Evolutionary conservation across 2,888 invertebrate species (phyloP).

Genomic region (Leucoma salicis): DNA sequence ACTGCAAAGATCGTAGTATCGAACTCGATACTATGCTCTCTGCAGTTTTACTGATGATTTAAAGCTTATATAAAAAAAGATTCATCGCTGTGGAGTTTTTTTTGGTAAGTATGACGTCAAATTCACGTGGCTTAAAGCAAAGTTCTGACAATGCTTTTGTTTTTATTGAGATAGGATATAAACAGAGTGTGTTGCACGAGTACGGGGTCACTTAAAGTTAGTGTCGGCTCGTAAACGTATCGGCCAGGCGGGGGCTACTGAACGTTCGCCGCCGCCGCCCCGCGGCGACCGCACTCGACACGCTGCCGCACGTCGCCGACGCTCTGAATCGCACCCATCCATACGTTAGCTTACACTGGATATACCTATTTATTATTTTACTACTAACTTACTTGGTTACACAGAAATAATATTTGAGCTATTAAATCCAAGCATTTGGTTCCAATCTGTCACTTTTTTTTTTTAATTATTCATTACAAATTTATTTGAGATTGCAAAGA

Average conservation of each 20-base stretch:
- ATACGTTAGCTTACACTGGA: slow-evolving; percentile 54
- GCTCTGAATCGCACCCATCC: slow-evolving; percentile 79
- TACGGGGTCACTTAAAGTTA: slow-evolving; percentile 75
- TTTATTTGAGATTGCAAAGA: too few relatives aligned
- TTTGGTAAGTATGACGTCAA: too few relatives aligned
- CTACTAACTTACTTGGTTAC: too few relatives aligned
- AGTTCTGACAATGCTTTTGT: slow-evolving; percentile 57
- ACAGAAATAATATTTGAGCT: too few relatives aligned
- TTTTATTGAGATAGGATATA: slow-evolving; percentile 72
- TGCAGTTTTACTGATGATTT: too few relatives aligned
- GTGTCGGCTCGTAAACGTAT: slow-evolving; percentile 80
- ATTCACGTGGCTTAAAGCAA: slow-evolving; percentile 37
- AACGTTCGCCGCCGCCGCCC: slow-evolving; percentile 57
- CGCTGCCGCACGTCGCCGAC: slow-evolving; percentile 77
- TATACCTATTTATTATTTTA: slow-evolving; percentile 32
- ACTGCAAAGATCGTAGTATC: too few relatives aligned
- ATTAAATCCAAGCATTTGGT: too few relatives aligned
- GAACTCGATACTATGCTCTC: too few relatives aligned
- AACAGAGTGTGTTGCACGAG: slow-evolving; percentile 68
- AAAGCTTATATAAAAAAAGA: too few relatives aligned
- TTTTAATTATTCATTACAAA: too few relatives aligned
- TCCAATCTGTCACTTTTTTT: too few relatives aligned
- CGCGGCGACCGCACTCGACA: slow-evolving; percentile 81
- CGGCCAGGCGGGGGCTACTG: slow-evolving; percentile 62
- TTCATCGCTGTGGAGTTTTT: too few relatives aligned